Base-by-base conservation (phyloP, 2,888 invertebrate genomes). In the Melitaea athalia region DNA sequence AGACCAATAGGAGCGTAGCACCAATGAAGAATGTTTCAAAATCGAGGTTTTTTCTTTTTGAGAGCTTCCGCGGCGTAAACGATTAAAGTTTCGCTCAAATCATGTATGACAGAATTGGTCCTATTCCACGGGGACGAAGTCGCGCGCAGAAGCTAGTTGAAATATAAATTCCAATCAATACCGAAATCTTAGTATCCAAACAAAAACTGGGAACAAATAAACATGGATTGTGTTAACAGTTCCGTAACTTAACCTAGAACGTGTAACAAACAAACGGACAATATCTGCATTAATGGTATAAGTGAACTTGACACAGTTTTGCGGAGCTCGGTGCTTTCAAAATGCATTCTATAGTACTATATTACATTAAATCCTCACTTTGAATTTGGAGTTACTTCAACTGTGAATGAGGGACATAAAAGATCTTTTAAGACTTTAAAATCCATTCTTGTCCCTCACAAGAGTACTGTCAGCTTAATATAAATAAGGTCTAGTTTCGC, bases 401-500 rank as follows among this genome's bases (percentile, higher is more conserved):
- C 53, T 33, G 31, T 14, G n/a, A 53, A 31, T 24, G 24, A 24
- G 24, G 8, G 24, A 12, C 10, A 24, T 63, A n/a, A 43, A 15
- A 45, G 43, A 53, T 63, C 52, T 53, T 24, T 24, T 55, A 45
- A 15, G 42, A 33, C 47, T 64, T 60, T 42, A 66, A 53, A 53
- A 38, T 61, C 50, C 11, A 45, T 45, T 65, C 45, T 17, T 14
- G 14, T 53, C 11, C 42, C 31, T 52, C 45, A 60, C 33, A 66
- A 66, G 60, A 59, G 57, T 57, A 45, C 53, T 53, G 64, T 59
- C 59, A 59, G 43, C 43, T 42, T 7, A 50, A 42, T 50, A 60
- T 66, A 24, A 24, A 53, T 66, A 53, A 60, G 38, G 60, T 52
- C n/a, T 17, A 61, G 53, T 53, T 60, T 61, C 53, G 47, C 6